Conservation (phyloP, 2,113 vertebrate species). For the Bubo bubo region DNA sequence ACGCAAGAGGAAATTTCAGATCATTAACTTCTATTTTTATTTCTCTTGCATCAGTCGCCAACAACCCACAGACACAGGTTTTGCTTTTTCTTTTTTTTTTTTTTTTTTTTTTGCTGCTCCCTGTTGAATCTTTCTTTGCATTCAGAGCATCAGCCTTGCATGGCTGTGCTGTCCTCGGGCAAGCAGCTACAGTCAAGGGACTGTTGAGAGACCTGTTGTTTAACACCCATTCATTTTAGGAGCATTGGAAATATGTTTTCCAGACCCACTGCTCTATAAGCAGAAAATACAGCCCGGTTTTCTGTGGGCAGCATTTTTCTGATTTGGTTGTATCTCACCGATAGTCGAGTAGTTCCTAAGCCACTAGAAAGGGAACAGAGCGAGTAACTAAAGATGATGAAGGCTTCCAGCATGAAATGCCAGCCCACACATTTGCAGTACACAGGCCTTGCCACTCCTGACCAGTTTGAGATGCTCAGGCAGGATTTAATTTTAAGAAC, state of each 20-base stretch:
- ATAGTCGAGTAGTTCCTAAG: neutral
- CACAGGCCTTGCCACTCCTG: accelerated
- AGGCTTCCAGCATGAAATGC: neutral
- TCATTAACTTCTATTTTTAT: conserved; percentile 3
- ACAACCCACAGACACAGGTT: neutral
- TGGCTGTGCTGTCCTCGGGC: accelerated
- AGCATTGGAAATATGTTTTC: neutral
- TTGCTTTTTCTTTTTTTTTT: neutral
- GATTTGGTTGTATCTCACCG: neutral
- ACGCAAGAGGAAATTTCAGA: neutral
- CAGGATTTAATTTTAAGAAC: neutral
- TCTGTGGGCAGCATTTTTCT: neutral
- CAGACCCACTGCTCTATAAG: neutral
- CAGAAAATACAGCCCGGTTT: neutral
- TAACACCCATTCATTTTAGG: neutral
- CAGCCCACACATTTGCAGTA: neutral
- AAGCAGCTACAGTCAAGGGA: neutral
- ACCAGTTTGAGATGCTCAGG: neutral
- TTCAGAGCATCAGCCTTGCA: neutral
- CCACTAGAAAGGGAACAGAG: neutral
- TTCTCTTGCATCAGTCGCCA: neutral
- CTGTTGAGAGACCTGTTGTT: neutral
- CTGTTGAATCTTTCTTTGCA: neutral
- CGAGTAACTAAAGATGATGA: neutral
- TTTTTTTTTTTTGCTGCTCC: neutral